Evolutionary conservation across 2,113 vertebrate species (phyloP), one percentile per base, ranked within the genome.

Genomic region (Himantopus leucocephalus): DNA sequence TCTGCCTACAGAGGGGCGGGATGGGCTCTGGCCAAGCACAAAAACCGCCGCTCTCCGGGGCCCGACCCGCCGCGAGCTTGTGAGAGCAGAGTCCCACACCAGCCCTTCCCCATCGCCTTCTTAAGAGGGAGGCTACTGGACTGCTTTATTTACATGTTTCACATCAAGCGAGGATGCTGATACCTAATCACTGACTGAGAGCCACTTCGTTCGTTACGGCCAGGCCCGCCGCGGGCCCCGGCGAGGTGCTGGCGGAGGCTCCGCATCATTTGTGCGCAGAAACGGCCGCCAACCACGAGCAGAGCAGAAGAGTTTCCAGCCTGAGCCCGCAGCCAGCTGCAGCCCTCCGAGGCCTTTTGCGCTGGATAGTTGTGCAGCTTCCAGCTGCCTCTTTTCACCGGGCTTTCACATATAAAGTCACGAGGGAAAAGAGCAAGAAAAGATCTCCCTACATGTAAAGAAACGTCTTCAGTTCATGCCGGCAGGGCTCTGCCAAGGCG

Each of bases 241-340:
- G 55, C 2, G 0, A 41, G 74, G 73, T 34, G 55, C 55, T 74
- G 93, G 50, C 68, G 13, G 50, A 71, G 45, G 37, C 16, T 8
- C 27, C 0, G 0, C 34, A 0, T 39, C 2, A 9, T 34, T 24
- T 53, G 12, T 52, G 66, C 2, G 0, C 80, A 29, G 68, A 67
- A 81, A 50, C 8, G 32, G 0, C 41, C 26, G 12, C 55, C 52
- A 71, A 14, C 64, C 45, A 14, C 0, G 3, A 82, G 48, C n/a
- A 7, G 14, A 95, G 56, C 14, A 14, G 55, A 85, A 70, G 27
- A 67, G 56, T 82, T 92, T 76, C 47, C 82, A 74, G 63, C 48
- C 72, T 39, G 66, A 90, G 47, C 55, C 52, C 3, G 0, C 73
- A 71, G 88, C 78, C 48, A 82, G 90, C 85, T 90, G 84, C 92